These are phyloP conservation scores for Sesamia inferens DNA, from an alignment of 2,888 invertebrate genomes.

Conservation along the genomic window DNA sequence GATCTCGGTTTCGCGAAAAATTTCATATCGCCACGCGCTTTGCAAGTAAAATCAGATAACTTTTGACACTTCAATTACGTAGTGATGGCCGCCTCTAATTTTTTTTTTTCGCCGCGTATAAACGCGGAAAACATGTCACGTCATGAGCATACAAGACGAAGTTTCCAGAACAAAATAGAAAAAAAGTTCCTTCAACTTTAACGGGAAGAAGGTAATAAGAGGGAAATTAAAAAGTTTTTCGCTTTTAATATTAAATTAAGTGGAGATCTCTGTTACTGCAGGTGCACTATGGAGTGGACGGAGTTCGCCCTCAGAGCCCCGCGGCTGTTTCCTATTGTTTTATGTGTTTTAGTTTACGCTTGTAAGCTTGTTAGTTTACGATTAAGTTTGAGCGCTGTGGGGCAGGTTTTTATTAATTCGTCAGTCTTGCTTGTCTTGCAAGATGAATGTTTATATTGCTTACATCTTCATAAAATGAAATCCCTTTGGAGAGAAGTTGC, in stretches of 20 bases:
- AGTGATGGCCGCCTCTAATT: conserved; percentile 87
- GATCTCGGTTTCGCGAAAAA: conserved; percentile 86
- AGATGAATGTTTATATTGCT: conserved; percentile 68
- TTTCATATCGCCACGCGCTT: conserved; percentile 88
- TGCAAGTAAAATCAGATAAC: conserved; percentile 90
- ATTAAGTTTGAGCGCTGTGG: conserved; percentile 77
- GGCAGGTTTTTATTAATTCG: conserved; percentile 78
- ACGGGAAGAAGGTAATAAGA: conserved; percentile 77
- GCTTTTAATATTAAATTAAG: conserved; percentile 81
- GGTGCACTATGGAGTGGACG: conserved; percentile 74
- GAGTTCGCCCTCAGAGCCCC: conserved; percentile 63
- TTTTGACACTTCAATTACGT: conserved; percentile 90
- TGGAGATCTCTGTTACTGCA: conserved; percentile 74
- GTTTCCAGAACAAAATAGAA: conserved; percentile 84
- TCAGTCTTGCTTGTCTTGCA: conserved; percentile 72
- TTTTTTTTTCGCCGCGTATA: conserved; percentile 73
- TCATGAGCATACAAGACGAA: conserved; percentile 84
- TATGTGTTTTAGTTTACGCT: conserved; percentile 81
- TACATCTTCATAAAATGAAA: conserved; percentile 76
- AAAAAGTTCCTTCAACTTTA: conserved; percentile 75
- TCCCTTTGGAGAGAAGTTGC: conserved; percentile 68
- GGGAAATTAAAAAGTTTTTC: conserved; percentile 83
- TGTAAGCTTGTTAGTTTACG: conserved; percentile 83
- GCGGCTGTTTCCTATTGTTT: conserved; percentile 75
- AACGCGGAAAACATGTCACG: conserved; percentile 81